Base-by-base conservation (phyloP, 2,888 invertebrate genomes). In the Mimas tiliae region DNA sequence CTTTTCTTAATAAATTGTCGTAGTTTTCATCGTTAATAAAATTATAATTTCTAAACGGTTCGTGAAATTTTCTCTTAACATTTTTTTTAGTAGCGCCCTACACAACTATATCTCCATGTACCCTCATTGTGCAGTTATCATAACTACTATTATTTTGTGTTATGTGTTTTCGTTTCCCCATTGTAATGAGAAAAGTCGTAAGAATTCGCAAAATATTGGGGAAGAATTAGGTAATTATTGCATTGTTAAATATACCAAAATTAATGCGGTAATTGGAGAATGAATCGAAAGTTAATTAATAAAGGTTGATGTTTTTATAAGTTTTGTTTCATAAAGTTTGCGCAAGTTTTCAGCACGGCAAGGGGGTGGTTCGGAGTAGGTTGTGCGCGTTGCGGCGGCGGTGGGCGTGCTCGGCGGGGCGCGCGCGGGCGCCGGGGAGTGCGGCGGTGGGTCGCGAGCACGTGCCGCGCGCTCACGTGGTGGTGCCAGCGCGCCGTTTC, bases 401-500 rank as follows among this genome's bases (percentile, higher is more conserved):
- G 79, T 80, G 84, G 83, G 85, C 82, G 84, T 81, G 81, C 79
- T 78, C 76, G 73, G 79, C 81, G 73, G 74, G 69, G 74, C 72
- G 73, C 73, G 72, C 70, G 74, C 71, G 74, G 72, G 73, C 77
- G 74, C 81, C 73, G 79, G 84, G 81, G 83, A 79, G 83, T 87
- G 88, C 19, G 76, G 77, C 76, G 74, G 81, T 72, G 79, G 84
- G 82, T 83, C 80, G 82, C 88, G 88, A 88, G 90, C 90, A 90
- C 92, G 90, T 90, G 90, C 84, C 81, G 91, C 90, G 86, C 87
- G 88, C 88, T 90, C 94, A 92, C 91, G 89, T 89, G 90, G 92
- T 85, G 85, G 86, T 82, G 84, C 76, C 84, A 78, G 84, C 88
- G 86, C 83, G 87, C 76, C 78, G 80, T 76, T 77, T 74, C 73